Conservation (phyloP, 2,113 vertebrate genomes). For the Pongo pygmaeus region DNA sequence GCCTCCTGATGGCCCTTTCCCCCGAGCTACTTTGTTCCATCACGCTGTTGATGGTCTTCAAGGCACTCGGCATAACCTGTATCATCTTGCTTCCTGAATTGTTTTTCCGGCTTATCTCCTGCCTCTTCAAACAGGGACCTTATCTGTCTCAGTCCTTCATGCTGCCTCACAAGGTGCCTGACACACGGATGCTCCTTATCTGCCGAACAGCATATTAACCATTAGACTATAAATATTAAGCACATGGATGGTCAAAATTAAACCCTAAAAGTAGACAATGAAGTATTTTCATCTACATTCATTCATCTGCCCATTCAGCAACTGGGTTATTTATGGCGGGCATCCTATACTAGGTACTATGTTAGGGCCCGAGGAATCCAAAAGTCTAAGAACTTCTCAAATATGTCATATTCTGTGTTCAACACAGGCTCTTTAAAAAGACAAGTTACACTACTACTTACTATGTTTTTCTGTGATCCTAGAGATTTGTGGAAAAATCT, state of each 20-base stretch:
- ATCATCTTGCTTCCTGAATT: background rate
- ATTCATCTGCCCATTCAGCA: background rate
- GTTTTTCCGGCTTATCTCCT: background rate
- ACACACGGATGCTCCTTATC: background rate
- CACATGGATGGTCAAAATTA: background rate
- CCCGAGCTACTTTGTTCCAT: background rate
- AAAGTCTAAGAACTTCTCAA: background rate
- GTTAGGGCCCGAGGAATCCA: background rate
- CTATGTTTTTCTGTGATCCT: background rate
- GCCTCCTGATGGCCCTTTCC: background rate
- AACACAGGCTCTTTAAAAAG: background rate
- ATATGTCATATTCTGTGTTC: background rate
- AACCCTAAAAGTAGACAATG: background rate
- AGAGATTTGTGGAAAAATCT: background rate
- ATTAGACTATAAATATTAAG: background rate
- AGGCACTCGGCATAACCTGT: background rate
- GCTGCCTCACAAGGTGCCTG: background rate
- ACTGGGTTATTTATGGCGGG: background rate
- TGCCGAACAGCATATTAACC: background rate
- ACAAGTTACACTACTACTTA: background rate
- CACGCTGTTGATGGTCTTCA: background rate
- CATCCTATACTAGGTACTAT: background rate
- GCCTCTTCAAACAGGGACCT: background rate
- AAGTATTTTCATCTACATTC: background rate
- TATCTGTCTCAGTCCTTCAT: background rate